Conservation (phyloP, 2,888 invertebrate species). For the Drosophila pseudotalamancana region DNA sequence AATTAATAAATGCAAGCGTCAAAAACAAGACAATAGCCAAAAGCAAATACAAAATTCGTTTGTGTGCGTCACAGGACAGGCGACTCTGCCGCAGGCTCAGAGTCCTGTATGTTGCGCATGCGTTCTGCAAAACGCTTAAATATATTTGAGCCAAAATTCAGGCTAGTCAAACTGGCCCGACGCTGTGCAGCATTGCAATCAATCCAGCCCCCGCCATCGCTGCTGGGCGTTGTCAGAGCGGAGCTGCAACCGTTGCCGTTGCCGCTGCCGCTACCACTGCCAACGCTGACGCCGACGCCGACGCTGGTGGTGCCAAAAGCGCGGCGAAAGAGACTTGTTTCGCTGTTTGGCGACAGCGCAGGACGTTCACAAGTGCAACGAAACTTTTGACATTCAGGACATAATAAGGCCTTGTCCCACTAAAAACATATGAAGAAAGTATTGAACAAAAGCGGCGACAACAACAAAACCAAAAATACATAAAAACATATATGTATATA, state of each 20-base stretch:
- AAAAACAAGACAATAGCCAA: constrained; percentile 33
- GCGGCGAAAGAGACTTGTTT: constrained; percentile 66
- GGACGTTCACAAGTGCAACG: constrained; percentile 83
- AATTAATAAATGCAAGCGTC: constrained; percentile 67
- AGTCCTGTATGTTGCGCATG: constrained; percentile 65
- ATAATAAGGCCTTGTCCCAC: constrained; percentile 84
- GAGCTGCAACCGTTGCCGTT: constrained; percentile 33
- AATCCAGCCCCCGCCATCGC: constrained; percentile 36
- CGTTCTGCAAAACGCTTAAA: constrained; percentile 84
- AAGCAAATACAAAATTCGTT: constrained; percentile 33
- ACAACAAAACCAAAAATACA: constrained; percentile 25
- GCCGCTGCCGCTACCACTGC: constrained; percentile 33
- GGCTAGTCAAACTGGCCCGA: constrained; percentile 71
- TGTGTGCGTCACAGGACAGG: constrained; percentile 18
- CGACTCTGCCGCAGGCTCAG: constrained; percentile 17
- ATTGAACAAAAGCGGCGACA: constrained; percentile 41
- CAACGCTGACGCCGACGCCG: constrained; percentile 30
- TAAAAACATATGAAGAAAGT: constrained; percentile 78
- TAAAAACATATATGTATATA: constrained; percentile 1
- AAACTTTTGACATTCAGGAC: constrained; percentile 83
- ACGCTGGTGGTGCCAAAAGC: constrained; percentile 65
- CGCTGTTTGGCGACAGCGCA: constrained; percentile 42
- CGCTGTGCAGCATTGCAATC: constrained; percentile 37
- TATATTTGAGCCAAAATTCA: constrained; percentile 82
- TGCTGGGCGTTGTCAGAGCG: constrained; percentile 31